Percentiles rank a stretch among this genome's conserved stretches.
Evolutionary conservation across 2,888 invertebrate genomes (phyloP).

Genomic region (Pogonocherus hispidulus): DNA sequence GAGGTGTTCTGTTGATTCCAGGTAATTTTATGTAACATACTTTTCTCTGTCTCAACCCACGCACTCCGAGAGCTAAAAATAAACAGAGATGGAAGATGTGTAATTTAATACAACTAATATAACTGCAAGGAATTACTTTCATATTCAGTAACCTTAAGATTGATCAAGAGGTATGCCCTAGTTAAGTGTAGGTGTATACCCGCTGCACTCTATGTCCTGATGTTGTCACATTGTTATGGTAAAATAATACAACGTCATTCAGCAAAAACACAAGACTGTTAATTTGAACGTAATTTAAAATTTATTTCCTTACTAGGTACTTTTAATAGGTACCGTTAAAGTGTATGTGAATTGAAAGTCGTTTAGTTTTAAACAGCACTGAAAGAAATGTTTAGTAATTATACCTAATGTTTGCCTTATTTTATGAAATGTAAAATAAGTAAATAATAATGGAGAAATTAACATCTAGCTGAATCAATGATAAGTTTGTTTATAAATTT

Average conservation of each 20-base stretch:
- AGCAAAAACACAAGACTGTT: background rate
- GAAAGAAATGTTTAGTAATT: too few species aligned
- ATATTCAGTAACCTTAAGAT: slow-evolving; percentile 55
- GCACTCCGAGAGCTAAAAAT: background rate
- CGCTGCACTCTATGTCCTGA: background rate
- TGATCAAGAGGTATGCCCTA: slow-evolving; percentile 50
- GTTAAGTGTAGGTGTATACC: slow-evolving; percentile 53
- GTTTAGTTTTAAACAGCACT: too few species aligned
- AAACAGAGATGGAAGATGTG: slow-evolving; percentile 18
- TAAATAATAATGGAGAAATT: too few species aligned
- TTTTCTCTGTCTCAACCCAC: slow-evolving; percentile 14
- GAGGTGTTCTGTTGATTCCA: too few species aligned
- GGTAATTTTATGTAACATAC: slow-evolving; percentile 2
- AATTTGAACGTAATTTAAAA: too few species aligned
- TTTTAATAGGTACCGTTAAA: too few species aligned
- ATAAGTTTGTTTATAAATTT: too few species aligned
- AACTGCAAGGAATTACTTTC: slow-evolving; percentile 52
- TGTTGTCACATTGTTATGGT: slow-evolving; percentile 4
- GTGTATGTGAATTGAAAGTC: too few species aligned
- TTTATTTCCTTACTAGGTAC: too few species aligned
- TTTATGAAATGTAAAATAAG: too few species aligned
- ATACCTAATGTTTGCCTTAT: too few species aligned
- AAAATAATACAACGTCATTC: slow-evolving; percentile 1
- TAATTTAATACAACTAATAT: slow-evolving; percentile 14
- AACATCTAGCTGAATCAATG: too few species aligned